These are phyloP conservation scores for Cochlearius cochlearius DNA, from an alignment of 2,113 vertebrate species.

Conservation along the genomic window DNA sequence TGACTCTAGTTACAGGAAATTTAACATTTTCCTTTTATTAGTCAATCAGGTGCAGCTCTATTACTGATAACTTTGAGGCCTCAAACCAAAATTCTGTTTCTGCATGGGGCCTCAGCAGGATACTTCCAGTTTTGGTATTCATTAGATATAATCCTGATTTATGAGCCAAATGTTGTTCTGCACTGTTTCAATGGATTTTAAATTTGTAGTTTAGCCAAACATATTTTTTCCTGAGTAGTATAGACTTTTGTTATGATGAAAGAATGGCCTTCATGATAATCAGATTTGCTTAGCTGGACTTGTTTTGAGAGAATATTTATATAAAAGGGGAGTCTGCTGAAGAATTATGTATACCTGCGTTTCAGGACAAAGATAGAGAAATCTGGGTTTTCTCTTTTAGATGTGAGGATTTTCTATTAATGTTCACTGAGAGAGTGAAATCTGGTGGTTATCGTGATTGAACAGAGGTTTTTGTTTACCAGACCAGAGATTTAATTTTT, in stretches of 20 bases:
- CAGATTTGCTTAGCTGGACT: neutral
- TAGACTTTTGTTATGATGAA: neutral
- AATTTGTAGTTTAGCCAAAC: constrained; percentile 23
- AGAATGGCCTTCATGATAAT: neutral
- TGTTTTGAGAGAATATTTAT: neutral
- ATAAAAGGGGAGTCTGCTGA: neutral
- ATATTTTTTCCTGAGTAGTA: neutral
- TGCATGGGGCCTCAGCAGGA: constrained; percentile 1
- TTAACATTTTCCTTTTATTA: constrained; percentile 47
- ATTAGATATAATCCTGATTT: constrained; percentile 33
- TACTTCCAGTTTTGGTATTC: constrained; percentile 30
- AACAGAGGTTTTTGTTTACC: neutral
- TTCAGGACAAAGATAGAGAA: neutral
- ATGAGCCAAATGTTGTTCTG: constrained; percentile 36
- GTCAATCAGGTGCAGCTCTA: constrained; percentile 11
- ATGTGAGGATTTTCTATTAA: neutral
- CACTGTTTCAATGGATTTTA: neutral
- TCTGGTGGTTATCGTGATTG: neutral
- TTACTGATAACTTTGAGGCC: constrained; percentile 22
- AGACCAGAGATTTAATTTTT: neutral
- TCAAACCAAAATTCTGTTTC: neutral
- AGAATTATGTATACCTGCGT: neutral
- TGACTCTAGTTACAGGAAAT: constrained; percentile 25
- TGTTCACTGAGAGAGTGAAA: neutral
- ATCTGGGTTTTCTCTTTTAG: neutral